Evolutionary conservation across 2,113 vertebrate species (phyloP).

Genomic region (Chionis minor): DNA sequence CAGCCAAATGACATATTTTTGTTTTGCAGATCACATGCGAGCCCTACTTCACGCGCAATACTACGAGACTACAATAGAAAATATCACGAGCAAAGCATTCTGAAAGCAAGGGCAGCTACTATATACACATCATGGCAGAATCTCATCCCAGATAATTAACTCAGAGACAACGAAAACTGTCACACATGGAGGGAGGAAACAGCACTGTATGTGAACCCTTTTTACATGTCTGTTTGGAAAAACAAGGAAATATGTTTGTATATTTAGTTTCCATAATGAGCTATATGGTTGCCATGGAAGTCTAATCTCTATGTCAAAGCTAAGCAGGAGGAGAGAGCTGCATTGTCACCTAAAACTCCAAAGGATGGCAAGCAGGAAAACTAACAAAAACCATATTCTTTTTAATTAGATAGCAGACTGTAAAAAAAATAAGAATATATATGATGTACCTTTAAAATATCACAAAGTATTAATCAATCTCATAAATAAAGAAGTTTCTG

Average conservation of each 20-base stretch:
- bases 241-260: conserved; percentile 26
- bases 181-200: not conserved
- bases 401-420: not conserved
- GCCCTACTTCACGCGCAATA: not conserved
- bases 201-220: not conserved
- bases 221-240: not conserved
- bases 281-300: conserved; percentile 51
- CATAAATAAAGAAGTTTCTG: not conserved
- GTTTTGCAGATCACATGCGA: not conserved
- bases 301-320: conserved; percentile 43
- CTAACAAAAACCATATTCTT: not conserved
- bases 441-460: not conserved
- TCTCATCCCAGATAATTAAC: not conserved
- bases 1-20: not conserved
- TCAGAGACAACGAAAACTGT: not conserved
- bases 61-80: not conserved
- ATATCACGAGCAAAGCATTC: not conserved
- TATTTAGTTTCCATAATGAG: conserved; percentile 38
- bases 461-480: not conserved
- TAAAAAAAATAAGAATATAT: not conserved
- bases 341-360: not conserved
- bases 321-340: not conserved
- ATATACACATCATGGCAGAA: not conserved
- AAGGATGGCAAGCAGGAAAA: not conserved
- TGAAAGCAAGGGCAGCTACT: not conserved